A percentile compares a stretch with the other conserved stretches of the same genome.
These are phyloP conservation scores for Drosophila orena DNA, from an alignment of 1,140 invertebrate species.

Conservation along the genomic window DNA sequence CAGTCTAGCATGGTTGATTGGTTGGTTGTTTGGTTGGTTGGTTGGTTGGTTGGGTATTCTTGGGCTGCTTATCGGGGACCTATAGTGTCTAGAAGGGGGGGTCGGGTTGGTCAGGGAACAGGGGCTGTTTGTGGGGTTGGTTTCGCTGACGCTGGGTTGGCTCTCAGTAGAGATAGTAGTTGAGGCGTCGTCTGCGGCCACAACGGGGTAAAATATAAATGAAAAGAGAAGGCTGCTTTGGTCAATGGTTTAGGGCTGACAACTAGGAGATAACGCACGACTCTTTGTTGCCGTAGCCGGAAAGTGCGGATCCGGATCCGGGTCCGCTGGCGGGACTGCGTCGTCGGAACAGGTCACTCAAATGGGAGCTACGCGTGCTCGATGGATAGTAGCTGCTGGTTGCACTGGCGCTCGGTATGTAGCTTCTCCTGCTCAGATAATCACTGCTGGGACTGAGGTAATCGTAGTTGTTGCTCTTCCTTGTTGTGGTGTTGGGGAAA, in stretches of 20 bases:
- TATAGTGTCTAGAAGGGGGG: slow-evolving; percentile 15
- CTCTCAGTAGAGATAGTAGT: slow-evolving; percentile 71
- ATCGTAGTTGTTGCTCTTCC: slow-evolving; percentile 49
- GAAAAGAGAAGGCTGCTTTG: slow-evolving; percentile 62
- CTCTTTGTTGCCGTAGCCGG: slow-evolving; percentile 70
- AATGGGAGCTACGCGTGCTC: slow-evolving; percentile 53
- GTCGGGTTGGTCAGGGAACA: neutral
- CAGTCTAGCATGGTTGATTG: slow-evolving; percentile 54
- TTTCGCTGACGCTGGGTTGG: slow-evolving; percentile 30
- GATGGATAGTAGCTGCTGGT: slow-evolving; percentile 44
- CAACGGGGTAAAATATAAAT: slow-evolving; percentile 50
- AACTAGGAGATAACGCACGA: slow-evolving; percentile 81
- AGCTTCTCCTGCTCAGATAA: slow-evolving; percentile 53
- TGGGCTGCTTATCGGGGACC: slow-evolving; percentile 29
- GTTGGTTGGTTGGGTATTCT: slow-evolving; percentile 35
- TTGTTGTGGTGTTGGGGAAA: slow-evolving; percentile 62
- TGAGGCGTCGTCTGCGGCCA: slow-evolving; percentile 65
- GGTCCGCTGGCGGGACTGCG: slow-evolving; percentile 53
- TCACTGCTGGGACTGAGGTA: slow-evolving; percentile 61
- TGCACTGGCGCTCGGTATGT: slow-evolving; percentile 15
- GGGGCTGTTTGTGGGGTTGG: slow-evolving; percentile 36
- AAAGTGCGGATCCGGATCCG: slow-evolving; percentile 40
- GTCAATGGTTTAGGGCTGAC: slow-evolving; percentile 37
- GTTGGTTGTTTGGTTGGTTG: slow-evolving; percentile 38
- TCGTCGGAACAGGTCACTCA: slow-evolving; percentile 73